Evolutionary conservation across 2,888 invertebrate species (phyloP).

Genomic region (Gasteruption jaculator): DNA sequence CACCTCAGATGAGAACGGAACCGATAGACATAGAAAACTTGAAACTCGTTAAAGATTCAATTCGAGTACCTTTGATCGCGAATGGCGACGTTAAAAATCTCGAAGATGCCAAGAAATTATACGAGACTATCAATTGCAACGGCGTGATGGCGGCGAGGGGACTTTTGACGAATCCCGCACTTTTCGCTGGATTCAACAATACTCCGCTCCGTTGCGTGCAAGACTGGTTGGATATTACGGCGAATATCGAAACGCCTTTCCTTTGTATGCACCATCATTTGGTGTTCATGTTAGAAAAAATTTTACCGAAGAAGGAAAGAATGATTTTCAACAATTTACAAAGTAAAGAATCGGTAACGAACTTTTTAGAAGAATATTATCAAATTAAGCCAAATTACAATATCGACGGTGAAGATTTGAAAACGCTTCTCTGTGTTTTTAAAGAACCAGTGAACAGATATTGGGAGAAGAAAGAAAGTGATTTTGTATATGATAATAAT

Average conservation of each 20-base stretch:
- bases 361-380: constrained; percentile 64
- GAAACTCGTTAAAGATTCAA: constrained; percentile 64
- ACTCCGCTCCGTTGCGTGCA: constrained; percentile 77
- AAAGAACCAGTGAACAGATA: no score
- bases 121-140: constrained; percentile 64
- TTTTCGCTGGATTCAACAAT: constrained; percentile 69
- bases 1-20: constrained; percentile 76
- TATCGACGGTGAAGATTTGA: constrained; percentile 5
- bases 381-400: constrained; percentile 47
- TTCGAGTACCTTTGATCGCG: constrained; percentile 81
- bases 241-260: constrained; percentile 58
- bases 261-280: constrained; percentile 93
- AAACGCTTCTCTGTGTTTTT: no score
- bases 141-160: constrained; percentile 93
- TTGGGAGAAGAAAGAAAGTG: no score
- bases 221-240: constrained; percentile 74
- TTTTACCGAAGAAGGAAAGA: constrained; percentile 69
- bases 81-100: constrained; percentile 85
- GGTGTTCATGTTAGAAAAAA: constrained; percentile 89
- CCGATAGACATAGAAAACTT: constrained; percentile 69
- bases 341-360: constrained; percentile 64
- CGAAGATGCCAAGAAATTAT: constrained; percentile 66
- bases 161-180: constrained; percentile 83
- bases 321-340: constrained; percentile 74
- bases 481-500: no score